Conservation (phyloP, 2,888 invertebrate species). For the Cepaea hortensis region DNA sequence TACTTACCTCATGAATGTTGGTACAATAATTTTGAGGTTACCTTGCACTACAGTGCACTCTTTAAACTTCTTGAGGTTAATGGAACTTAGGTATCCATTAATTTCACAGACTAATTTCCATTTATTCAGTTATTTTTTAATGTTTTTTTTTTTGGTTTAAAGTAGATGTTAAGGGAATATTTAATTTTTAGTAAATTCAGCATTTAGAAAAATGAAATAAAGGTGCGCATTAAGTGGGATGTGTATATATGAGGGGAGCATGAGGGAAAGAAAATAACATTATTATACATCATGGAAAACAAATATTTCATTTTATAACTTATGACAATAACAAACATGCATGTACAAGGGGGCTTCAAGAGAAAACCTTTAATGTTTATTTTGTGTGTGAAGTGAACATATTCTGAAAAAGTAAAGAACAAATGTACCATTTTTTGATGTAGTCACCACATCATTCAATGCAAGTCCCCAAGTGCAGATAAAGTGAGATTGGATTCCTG, state of each 20-base stretch:
- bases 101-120: conserved; percentile 46
- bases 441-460: too few relatives aligned
- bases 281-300: background rate
- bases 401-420: too few relatives aligned
- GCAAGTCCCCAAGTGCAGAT: too few relatives aligned
- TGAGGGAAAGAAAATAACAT: background rate
- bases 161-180: too few relatives aligned
- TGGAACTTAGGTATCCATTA: conserved; percentile 83
- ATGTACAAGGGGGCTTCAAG: background rate
- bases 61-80: conserved; percentile 90
- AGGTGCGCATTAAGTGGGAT: too few relatives aligned
- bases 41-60: conserved; percentile 97
- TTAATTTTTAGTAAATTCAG: too few relatives aligned
- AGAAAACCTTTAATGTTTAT: background rate
- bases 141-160: background rate
- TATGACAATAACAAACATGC: background rate
- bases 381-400: too few relatives aligned
- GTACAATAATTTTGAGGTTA: conserved; percentile 90
- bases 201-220: too few relatives aligned
- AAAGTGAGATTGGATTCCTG: too few relatives aligned
- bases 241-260: background rate
- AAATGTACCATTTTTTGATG: too few relatives aligned
- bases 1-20: conserved; percentile 67
- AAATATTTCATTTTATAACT: background rate
- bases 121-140: background rate